phyloP scores from a whole-genome alignment of 2,888 invertebrate genomes.

The Deilephila elpenor region DNA sequence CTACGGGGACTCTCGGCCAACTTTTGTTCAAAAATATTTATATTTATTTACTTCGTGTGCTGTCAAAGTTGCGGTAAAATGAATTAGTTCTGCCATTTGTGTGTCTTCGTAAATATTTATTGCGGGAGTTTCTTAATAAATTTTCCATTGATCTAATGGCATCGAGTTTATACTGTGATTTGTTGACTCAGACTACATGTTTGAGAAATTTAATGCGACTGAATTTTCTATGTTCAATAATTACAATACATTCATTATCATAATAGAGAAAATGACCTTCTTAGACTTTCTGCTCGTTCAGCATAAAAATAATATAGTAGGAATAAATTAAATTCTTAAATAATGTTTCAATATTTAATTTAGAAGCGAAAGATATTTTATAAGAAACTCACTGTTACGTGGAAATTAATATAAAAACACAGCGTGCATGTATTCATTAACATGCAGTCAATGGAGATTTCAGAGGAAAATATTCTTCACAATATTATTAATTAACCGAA shows the following conservation, averaged over 20 bases:
- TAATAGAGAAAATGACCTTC: too few species aligned
- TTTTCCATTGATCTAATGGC: too few species aligned
- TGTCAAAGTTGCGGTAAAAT: constrained; percentile 33
- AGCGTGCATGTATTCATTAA: background rate
- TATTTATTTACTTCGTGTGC: constrained; percentile 32
- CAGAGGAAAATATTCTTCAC: constrained; percentile 1
- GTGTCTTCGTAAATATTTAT: background rate
- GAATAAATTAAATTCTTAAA: too few species aligned
- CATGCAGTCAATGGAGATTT: background rate
- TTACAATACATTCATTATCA: too few species aligned
- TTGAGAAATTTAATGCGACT: background rate
- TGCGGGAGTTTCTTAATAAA: background rate
- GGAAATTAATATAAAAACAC: too few species aligned
- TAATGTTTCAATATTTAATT: too few species aligned
- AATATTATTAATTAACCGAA: background rate
- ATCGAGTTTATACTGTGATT: too few species aligned
- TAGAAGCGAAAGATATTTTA: too few species aligned
- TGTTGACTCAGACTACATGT: background rate
- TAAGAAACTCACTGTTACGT: too few species aligned
- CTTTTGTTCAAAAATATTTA: constrained; percentile 31
- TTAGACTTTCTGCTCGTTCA: too few species aligned
- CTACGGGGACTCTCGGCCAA: background rate
- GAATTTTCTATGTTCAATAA: too few species aligned
- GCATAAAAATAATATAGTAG: too few species aligned
- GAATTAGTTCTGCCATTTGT: background rate